Evolutionary conservation across 1,140 invertebrate species (phyloP).

Genomic region (Diorhabda carinulata): DNA sequence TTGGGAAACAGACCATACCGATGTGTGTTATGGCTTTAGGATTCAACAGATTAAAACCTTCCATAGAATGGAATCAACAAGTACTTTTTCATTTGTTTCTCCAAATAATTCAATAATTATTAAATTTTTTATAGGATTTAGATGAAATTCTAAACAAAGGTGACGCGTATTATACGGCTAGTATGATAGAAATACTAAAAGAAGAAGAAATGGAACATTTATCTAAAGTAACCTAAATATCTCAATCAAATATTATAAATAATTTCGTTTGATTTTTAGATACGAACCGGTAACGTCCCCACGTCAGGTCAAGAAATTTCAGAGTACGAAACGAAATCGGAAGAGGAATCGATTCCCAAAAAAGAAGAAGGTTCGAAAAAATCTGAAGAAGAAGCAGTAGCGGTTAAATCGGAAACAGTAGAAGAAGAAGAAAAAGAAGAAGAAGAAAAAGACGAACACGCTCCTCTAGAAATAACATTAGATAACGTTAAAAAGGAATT

Average conservation of each 20-base stretch:
- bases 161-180: neutral
- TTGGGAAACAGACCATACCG: constrained; percentile 40
- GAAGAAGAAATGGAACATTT: neutral
- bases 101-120: too few species aligned
- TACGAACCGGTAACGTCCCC: neutral
- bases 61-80: constrained; percentile 36
- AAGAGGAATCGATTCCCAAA: neutral
- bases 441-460: constrained; percentile 22
- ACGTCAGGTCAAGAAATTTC: neutral
- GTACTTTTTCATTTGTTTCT: neutral
- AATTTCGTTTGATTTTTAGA: neutral
- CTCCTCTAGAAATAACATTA: constrained; percentile 32
- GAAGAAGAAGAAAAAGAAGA: constrained; percentile 20
- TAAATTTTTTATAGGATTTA: constrained; percentile 21
- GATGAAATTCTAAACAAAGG: constrained; percentile 36
- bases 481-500: constrained; percentile 40
- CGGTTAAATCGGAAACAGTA: neutral
- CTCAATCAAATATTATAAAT: neutral
- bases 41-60: constrained; percentile 36
- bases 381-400: neutral
- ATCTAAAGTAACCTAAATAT: neutral
- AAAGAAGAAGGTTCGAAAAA: neutral
- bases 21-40: constrained; percentile 38
- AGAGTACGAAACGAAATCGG: neutral
- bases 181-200: constrained; percentile 4